Base-by-base conservation (phyloP, 2,888 invertebrate species). In the Ryuthela nishihirai region DNA sequence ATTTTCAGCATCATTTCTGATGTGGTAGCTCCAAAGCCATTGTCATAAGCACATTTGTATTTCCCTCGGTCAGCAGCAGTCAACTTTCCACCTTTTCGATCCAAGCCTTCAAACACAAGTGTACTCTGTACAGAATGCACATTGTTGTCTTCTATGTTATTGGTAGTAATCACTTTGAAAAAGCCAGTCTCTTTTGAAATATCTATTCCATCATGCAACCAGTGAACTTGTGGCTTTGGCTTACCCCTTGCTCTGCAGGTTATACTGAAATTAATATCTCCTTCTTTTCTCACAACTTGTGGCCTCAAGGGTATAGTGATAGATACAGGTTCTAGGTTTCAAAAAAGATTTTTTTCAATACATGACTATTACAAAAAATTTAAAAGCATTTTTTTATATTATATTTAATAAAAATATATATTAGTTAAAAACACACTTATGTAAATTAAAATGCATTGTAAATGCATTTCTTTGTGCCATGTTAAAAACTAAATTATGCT, bases 221-320 rank as follows among this genome's bases (percentile, higher is more conserved):
- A 94, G 63, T 82, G 83, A 3, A 92, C 84, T 41, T 79, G 80
- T 0, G 93, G 92, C 40, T 85, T 82, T 0, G 93, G 93, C 72
- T 93, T 93, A 1, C 91, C 92, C 68, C 87, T 84, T 2, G 91
- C 92, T 66, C 85, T 85, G 73, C 93, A 93, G 0, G 85, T 82
- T 2, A 89, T 84, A 15, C 84, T 81, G 73, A 86, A 90, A 58
- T 86, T 85, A 0, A 80, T 79, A 68, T 90, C 90, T 12, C 86
- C 87, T 15, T 88, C 85, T 54, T 85, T 82, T 66, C 54, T 69
- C 64, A 55, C 60, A 7, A 65, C 47, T 50, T 67, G 65, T 4
- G 66, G 64, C 41, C 64, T 88, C 40, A 92, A 77, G 69, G 90
- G 88, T 46, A 84, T 82, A 67, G 87, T 81, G 71, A 93, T 86